These are phyloP conservation scores for Ovibos moschatus DNA, from an alignment of 2,113 vertebrate genomes.

Conservation along the genomic window DNA sequence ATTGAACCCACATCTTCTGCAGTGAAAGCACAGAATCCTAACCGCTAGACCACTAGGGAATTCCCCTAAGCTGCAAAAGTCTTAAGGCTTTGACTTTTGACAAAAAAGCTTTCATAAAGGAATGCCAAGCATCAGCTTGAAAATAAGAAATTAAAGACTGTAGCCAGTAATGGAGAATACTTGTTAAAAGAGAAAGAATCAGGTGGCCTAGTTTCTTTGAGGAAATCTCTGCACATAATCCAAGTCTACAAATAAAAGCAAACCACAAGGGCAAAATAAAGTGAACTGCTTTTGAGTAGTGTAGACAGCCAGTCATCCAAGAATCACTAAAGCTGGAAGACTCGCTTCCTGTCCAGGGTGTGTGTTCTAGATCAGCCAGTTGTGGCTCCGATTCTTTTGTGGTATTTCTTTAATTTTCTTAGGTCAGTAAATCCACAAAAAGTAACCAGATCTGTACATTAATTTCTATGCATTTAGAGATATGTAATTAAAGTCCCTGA, in stretches of 20 bases:
- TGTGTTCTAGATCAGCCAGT: background rate
- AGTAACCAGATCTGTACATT: background rate
- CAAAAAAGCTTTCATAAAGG: background rate
- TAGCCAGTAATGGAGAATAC: background rate
- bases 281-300: background rate
- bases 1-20: background rate
- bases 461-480: background rate
- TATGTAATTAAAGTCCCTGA: background rate
- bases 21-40: background rate
- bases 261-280: background rate
- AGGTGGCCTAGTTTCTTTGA: background rate
- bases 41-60: background rate
- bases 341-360: background rate
- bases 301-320: background rate
- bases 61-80: background rate
- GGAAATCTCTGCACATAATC: background rate
- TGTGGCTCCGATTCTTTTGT: background rate
- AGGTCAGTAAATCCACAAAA: background rate
- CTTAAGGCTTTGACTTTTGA: background rate
- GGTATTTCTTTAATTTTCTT: background rate
- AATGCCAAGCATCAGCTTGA: background rate
- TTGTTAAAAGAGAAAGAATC: background rate
- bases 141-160: background rate
- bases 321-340: background rate
- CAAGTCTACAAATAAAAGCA: background rate